Evolutionary conservation across 2,797 vertebrate genomes (phyloP).

Genomic region (Gastrophryne carolinensis): DNA sequence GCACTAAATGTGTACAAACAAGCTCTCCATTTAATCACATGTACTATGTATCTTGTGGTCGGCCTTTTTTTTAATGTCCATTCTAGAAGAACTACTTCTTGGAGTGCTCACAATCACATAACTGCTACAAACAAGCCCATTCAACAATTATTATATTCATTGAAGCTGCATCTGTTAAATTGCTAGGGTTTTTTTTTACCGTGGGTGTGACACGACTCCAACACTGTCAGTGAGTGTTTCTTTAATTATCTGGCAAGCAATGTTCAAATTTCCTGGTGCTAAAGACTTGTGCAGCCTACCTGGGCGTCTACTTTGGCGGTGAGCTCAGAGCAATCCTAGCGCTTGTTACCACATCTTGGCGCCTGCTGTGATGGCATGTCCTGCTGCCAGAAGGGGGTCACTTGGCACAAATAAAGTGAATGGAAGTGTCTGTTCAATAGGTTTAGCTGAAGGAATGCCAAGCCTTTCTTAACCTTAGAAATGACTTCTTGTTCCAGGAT

Average conservation of each 20-base stretch:
- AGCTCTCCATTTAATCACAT: conserved; percentile 1
- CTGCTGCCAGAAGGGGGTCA: conserved; percentile 45
- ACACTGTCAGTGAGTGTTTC: conserved; percentile 34
- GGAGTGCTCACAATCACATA: conserved; percentile 1
- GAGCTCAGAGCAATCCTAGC: conserved; percentile 30
- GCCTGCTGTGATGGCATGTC: conserved; percentile 44
- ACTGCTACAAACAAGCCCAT: conserved; percentile 19
- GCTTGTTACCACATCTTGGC: conserved; percentile 49
- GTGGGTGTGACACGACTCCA: conserved; percentile 38
- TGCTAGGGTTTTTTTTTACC: conserved; percentile 21
- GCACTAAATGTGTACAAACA: not conserved
- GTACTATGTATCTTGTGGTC: not conserved
- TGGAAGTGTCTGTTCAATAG: conserved; percentile 41
- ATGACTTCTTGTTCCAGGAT: conserved; percentile 29
- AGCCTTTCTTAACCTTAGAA: conserved; percentile 1
- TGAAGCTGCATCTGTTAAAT: conserved; percentile 41
- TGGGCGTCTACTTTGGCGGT: conserved; percentile 44
- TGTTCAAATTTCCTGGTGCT: conserved; percentile 43
- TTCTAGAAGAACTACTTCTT: conserved; percentile 7
- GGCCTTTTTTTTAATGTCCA: not conserved
- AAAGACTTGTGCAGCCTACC: conserved; percentile 48
- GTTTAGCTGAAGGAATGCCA: conserved; percentile 35
- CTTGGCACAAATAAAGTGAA: conserved; percentile 40
- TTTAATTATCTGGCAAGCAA: conserved; percentile 40
- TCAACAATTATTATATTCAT: conserved; percentile 44